A percentile compares a stretch with the other conserved stretches of the same genome.
These are phyloP conservation scores for Mohoua ochrocephala DNA, from an alignment of 2,113 vertebrate species.

Conservation along the genomic window DNA sequence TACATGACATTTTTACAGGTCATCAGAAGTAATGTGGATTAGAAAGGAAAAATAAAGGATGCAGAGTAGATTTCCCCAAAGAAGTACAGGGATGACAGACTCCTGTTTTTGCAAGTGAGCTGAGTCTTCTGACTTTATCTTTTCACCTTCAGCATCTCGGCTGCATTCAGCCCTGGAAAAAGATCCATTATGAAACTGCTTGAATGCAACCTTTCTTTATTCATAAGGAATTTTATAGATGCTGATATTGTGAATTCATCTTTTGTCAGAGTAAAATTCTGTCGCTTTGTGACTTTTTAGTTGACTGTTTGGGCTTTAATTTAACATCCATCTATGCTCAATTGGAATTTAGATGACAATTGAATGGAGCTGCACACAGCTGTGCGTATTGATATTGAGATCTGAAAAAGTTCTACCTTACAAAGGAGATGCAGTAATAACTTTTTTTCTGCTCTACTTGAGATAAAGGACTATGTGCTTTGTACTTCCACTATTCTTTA, in stretches of 20 bases:
- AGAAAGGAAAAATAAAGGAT: background rate
- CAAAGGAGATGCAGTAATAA: background rate
- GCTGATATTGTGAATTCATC: background rate
- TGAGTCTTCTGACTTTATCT: background rate
- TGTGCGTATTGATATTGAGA: background rate
- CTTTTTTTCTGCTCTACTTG: background rate
- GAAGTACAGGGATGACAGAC: background rate
- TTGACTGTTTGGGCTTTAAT: slow-evolving; percentile 6
- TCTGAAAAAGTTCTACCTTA: background rate
- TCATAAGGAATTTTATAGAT: background rate
- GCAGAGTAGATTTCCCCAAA: background rate
- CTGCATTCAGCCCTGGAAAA: slow-evolving; percentile 9
- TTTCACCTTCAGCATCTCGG: background rate
- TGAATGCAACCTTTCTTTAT: background rate
- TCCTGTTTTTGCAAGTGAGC: background rate
- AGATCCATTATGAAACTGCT: background rate
- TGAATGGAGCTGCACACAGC: background rate
- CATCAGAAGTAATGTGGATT: background rate
- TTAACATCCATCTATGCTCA: background rate
- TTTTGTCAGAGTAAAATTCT: background rate
- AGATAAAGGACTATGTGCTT: background rate
- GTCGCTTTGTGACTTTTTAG: background rate
- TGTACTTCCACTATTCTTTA: background rate
- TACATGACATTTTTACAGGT: background rate
- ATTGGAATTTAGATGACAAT: background rate